A percentile compares a stretch with the other conserved stretches of the same genome.
Conservation (phyloP, 2,888 invertebrate species). For the Cheilosia pagana region DNA sequence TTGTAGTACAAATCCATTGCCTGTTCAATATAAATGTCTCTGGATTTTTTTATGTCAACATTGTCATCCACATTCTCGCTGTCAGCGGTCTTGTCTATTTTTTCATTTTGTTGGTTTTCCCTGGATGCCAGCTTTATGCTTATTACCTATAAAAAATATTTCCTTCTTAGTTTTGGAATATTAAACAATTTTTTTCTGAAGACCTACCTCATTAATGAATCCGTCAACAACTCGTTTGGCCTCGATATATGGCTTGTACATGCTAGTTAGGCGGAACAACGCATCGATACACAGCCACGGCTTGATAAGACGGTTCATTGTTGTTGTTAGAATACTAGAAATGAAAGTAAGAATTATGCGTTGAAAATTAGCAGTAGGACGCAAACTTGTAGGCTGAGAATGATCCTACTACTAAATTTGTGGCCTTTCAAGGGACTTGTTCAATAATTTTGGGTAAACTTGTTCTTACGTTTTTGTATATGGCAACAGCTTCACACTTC, state of each 20-base stretch:
- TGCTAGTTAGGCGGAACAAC: constrained; percentile 40
- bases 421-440: no score
- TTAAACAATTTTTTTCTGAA: not conserved
- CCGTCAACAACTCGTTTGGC: constrained; percentile 45
- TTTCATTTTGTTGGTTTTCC: constrained; percentile 8
- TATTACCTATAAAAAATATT: constrained; percentile 28
- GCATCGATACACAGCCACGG: constrained; percentile 44
- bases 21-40: constrained; percentile 77
- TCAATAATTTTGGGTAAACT: no score
- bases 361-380: not conserved
- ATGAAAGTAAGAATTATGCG: not conserved
- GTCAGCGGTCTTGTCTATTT: not conserved
- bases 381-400: no score
- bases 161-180: not conserved
- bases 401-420: no score
- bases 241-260: constrained; percentile 50
- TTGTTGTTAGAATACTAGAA: constrained; percentile 48
- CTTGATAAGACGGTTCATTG: constrained; percentile 48
- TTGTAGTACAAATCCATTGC: constrained; percentile 74
- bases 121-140: constrained; percentile 15
- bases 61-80: constrained; percentile 4
- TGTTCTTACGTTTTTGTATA: constrained; percentile 41
- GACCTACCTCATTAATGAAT: constrained; percentile 45
- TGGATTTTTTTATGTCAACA: constrained; percentile 63
- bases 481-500: constrained; percentile 49